phyloP scores from a whole-genome alignment of 2,888 invertebrate species.

The Cryptophagus acutangulus region DNA sequence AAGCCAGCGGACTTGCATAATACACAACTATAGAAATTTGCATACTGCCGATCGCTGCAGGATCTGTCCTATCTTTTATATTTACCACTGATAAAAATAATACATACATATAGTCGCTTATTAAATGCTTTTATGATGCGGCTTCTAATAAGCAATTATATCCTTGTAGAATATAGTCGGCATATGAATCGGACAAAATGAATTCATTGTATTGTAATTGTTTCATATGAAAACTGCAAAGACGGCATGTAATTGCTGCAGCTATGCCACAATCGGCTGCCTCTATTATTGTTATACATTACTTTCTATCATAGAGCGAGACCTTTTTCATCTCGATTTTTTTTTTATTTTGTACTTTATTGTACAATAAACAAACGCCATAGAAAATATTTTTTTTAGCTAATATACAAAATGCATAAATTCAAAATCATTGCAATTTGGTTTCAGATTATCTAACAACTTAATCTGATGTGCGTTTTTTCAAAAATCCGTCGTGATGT shows the following conservation, averaged over 20 bases:
- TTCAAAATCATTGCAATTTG: too few species aligned
- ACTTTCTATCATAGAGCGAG: too few species aligned
- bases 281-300: too few species aligned
- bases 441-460: too few species aligned
- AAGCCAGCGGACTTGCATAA: conserved; percentile 24
- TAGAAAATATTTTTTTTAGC: too few species aligned
- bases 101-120: not conserved
- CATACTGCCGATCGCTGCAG: conserved; percentile 14
- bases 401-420: too few species aligned
- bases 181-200: conserved; percentile 4
- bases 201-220: conserved; percentile 9
- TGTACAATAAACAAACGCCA: too few species aligned
- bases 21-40: conserved; percentile 20
- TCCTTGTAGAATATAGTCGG: conserved; percentile 1
- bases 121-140: conserved; percentile 4
- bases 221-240: conserved; percentile 5
- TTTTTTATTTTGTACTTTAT: too few species aligned
- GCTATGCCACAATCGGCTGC: too few species aligned
- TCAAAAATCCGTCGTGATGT: too few species aligned
- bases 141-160: conserved; percentile 9
- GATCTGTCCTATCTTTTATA: not conserved
- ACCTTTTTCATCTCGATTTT: too few species aligned
- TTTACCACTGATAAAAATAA: not conserved
- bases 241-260: conserved; percentile 9
- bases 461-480: too few species aligned